A percentile compares a stretch with the other conserved stretches of the same genome.
Conservation (phyloP, 2,797 vertebrate genomes). For the Anomalospiza imberbis region DNA sequence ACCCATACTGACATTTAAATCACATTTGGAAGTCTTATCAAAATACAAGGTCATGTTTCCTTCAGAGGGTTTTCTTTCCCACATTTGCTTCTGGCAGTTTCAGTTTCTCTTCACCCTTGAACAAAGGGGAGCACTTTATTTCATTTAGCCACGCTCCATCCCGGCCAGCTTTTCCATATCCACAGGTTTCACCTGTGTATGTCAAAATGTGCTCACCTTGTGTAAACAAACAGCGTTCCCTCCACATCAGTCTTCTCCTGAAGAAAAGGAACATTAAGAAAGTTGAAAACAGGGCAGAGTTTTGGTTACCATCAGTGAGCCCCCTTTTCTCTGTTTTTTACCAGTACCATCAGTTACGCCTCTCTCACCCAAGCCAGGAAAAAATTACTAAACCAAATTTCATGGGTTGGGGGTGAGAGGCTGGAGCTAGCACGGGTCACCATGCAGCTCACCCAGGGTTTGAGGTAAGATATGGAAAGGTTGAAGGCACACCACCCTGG, state of each 20-base stretch:
- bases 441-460: background rate
- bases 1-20: background rate
- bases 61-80: background rate
- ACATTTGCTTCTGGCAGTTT: background rate
- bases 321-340: background rate
- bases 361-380: background rate
- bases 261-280: slow-evolving; percentile 32
- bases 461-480: background rate
- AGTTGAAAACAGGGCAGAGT: background rate
- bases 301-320: background rate
- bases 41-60: background rate
- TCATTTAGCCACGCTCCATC: background rate
- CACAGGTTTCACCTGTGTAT: background rate
- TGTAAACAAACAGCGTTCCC: slow-evolving; percentile 94
- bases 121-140: background rate
- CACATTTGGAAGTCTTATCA: background rate
- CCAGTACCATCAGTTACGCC: background rate
- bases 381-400: background rate
- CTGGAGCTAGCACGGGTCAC: background rate
- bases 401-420: background rate
- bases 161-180: background rate
- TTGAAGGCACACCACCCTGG: background rate
- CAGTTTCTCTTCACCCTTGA: slow-evolving; percentile 1
- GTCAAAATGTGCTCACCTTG: slow-evolving; percentile 78
- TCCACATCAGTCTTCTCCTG: slow-evolving; percentile 98